These are phyloP conservation scores for Ovibos moschatus DNA, from an alignment of 2,113 vertebrate species.

Conservation along the genomic window DNA sequence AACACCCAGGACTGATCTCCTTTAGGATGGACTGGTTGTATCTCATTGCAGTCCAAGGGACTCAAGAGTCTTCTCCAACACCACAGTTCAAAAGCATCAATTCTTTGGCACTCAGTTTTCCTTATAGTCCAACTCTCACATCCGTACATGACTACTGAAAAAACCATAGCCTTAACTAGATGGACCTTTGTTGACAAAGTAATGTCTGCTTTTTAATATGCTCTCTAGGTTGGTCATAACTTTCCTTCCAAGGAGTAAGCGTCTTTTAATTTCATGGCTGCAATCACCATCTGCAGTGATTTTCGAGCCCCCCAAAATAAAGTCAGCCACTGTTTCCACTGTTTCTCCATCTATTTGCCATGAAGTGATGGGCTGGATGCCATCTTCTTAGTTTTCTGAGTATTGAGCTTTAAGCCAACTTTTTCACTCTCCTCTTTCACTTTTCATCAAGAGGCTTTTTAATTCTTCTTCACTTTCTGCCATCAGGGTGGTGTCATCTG, in stretches of 20 bases:
- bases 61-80: background rate
- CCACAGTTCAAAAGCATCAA: background rate
- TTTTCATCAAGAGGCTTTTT: background rate
- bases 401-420: background rate
- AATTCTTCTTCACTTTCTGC: background rate
- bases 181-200: background rate
- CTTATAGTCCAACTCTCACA: background rate
- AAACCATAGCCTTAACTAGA: background rate
- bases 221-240: background rate
- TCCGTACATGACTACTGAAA: background rate
- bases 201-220: background rate
- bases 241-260: background rate
- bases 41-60: background rate
- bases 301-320: background rate
- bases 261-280: background rate
- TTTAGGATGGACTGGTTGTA: background rate
- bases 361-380: background rate
- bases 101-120: background rate
- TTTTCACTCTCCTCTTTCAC: background rate
- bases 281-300: background rate
- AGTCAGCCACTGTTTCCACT: background rate
- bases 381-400: background rate
- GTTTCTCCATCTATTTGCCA: background rate
- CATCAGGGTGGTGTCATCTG: background rate
- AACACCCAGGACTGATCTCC: background rate